phyloP scores from a whole-genome alignment of 2,888 invertebrate genomes.

The Holacanthella duospinosa region DNA sequence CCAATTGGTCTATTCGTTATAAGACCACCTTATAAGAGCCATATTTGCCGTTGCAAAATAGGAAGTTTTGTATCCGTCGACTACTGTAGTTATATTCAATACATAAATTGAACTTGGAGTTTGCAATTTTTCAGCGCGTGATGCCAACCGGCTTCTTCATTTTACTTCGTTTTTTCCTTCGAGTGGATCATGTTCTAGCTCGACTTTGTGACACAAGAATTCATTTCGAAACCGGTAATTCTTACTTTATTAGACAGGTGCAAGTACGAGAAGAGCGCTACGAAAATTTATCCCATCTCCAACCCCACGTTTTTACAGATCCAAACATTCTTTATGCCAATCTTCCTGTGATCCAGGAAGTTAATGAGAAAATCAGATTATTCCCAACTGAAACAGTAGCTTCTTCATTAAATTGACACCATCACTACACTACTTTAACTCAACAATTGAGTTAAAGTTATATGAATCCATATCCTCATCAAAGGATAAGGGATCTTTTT shows the following conservation, averaged over 20 bases:
- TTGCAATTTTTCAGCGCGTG: conserved; percentile 79
- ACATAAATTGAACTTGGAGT: conserved; percentile 13
- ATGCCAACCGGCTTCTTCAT: conserved; percentile 92
- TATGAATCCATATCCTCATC: too few species aligned
- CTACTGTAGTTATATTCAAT: too few species aligned
- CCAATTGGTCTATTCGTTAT: too few species aligned
- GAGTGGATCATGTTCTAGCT: conserved; percentile 87
- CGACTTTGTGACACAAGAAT: conserved; percentile 78
- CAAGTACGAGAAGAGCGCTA: conserved; percentile 57
- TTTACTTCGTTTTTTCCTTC: conserved; percentile 76
- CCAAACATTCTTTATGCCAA: conserved; percentile 26
- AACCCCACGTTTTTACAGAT: conserved; percentile 26
- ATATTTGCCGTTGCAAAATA: too few species aligned
- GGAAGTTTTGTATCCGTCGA: too few species aligned
- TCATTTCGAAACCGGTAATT: conserved; percentile 63
- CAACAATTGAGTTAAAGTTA: background rate
- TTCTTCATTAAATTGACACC: background rate
- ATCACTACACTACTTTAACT: background rate
- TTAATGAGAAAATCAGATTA: conserved; percentile 24
- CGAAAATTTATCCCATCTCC: conserved; percentile 22
- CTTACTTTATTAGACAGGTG: conserved; percentile 71
- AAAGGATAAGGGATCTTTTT: too few species aligned
- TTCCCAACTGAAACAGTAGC: background rate
- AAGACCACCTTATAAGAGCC: too few species aligned
- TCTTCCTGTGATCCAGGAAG: conserved; percentile 24